Evolutionary conservation across 2,113 vertebrate species (phyloP).

Genomic region (Tragelaphus scriptus): DNA sequence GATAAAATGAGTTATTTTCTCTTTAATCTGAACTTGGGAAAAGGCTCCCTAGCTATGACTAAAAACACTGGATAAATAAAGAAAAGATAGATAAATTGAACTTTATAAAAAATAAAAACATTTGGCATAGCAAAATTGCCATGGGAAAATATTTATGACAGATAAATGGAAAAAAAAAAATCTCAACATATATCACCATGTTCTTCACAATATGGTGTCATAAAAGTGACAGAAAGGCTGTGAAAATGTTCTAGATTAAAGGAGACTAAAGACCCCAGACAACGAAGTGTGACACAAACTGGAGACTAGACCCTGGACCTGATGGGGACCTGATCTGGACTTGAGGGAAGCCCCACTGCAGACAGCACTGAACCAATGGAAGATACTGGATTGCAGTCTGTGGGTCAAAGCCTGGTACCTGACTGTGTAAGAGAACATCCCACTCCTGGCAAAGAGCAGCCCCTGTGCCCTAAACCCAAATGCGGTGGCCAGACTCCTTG

Average conservation of each 20-base stretch:
- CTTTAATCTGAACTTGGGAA: not conserved
- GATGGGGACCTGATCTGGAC: not conserved
- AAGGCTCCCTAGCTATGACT: not conserved
- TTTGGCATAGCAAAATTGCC: not conserved
- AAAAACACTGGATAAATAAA: not conserved
- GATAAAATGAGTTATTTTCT: not conserved
- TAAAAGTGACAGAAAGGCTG: not conserved
- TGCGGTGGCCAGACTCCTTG: accelerated
- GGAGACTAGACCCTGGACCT: not conserved
- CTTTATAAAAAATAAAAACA: slow-evolving; percentile 12
- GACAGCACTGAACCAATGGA: not conserved
- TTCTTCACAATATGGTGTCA: not conserved
- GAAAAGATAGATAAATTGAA: not conserved
- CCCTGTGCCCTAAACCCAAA: not conserved
- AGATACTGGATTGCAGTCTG: no score
- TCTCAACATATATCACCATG: not conserved
- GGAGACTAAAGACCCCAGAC: not conserved
- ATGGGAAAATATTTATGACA: not conserved
- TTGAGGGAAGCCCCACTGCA: not conserved
- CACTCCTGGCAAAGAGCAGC: not conserved
- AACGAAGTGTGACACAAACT: not conserved
- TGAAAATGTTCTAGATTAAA: not conserved
- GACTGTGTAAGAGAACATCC: not conserved
- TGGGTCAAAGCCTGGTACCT: not conserved
- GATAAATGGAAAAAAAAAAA: not conserved